These are phyloP conservation scores for Hirtodrosophila trivittata DNA, from an alignment of 2,888 invertebrate species.

Conservation along the genomic window DNA sequence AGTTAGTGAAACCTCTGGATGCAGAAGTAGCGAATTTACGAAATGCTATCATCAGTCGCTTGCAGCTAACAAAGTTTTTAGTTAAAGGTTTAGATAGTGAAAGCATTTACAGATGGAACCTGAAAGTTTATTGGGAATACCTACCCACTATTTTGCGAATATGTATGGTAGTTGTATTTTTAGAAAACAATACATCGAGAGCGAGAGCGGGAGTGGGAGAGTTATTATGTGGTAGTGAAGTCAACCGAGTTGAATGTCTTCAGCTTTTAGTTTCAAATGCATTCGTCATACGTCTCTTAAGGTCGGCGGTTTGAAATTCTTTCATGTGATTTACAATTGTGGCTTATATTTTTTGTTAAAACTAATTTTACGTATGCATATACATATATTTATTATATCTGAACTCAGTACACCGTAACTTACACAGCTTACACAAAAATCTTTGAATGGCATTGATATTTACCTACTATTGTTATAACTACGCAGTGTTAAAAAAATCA, in stretches of 20 bases:
- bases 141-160: slow-evolving; percentile 34
- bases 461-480: slow-evolving; percentile 44
- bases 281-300: slow-evolving; percentile 16
- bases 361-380: slow-evolving; percentile 37
- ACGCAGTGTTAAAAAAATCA: slow-evolving; percentile 20
- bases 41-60: slow-evolving; percentile 25
- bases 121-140: slow-evolving; percentile 13
- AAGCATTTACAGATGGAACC: slow-evolving; percentile 6
- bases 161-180: slow-evolving; percentile 44
- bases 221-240: slow-evolving; percentile 24
- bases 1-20: slow-evolving; percentile 14
- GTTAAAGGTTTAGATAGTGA: slow-evolving; percentile 2
- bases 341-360: slow-evolving; percentile 62
- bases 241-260: slow-evolving; percentile 19
- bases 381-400: slow-evolving; percentile 49
- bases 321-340: slow-evolving; percentile 72
- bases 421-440: slow-evolving; percentile 28
- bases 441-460: slow-evolving; percentile 48
- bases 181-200: slow-evolving; percentile 35
- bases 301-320: slow-evolving; percentile 34
- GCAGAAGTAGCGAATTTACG: slow-evolving; percentile 51
- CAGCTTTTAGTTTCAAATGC: slow-evolving; percentile 27
- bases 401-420: slow-evolving; percentile 35
- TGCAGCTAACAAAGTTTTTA: slow-evolving; percentile 9
- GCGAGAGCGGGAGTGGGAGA: no score